phyloP scores from a whole-genome alignment of 2,797 vertebrate genomes.

The Chrosomus eos region DNA sequence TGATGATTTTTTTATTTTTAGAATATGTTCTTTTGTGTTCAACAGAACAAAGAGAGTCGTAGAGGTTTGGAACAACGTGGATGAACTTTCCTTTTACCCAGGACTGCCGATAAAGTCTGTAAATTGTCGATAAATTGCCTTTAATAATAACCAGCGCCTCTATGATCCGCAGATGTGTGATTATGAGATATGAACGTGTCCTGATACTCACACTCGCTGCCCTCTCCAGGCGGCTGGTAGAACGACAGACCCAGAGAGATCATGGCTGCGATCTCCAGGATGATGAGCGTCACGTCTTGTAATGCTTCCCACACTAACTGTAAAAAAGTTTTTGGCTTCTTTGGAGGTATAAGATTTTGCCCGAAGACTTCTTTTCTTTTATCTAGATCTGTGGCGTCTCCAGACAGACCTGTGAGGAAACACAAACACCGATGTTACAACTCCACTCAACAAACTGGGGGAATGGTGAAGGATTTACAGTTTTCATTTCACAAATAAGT shows the following conservation, averaged over 20 bases:
- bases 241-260: constrained; percentile 97
- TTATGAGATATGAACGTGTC: background rate
- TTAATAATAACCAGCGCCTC: background rate
- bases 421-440: constrained; percentile 12
- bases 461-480: too few relatives aligned
- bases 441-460: background rate
- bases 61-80: background rate
- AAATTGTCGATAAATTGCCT: background rate
- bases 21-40: background rate
- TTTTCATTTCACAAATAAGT: too few relatives aligned
- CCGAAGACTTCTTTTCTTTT: constrained; percentile 95
- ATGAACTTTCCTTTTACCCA: background rate
- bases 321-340: constrained; percentile 99
- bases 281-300: constrained; percentile 98
- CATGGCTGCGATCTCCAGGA: constrained; percentile 96
- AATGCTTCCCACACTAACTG: constrained; percentile 98
- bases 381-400: constrained; percentile 88
- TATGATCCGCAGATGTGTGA: background rate
- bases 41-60: background rate
- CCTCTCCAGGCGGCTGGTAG: constrained; percentile 92
- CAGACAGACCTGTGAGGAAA: constrained; percentile 83
- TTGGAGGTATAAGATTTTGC: constrained; percentile 99
- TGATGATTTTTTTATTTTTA: background rate
- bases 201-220: constrained; percentile 83
- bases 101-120: too few relatives aligned